Evolutionary conservation across 2,888 invertebrate species (phyloP), one percentile per base, ranked within the genome.

Genomic region (Drosophila limbata): DNA sequence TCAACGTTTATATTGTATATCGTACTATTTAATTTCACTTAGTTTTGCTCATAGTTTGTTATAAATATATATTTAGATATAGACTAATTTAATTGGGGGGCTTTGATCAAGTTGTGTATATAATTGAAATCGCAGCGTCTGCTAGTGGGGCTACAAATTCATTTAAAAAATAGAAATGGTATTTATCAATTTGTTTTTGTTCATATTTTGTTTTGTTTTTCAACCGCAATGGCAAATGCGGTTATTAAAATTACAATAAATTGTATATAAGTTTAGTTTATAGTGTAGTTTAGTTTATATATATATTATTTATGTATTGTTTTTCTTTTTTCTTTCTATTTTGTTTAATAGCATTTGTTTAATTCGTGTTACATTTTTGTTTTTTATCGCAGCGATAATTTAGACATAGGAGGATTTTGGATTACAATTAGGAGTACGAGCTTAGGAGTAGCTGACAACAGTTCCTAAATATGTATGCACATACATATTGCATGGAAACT

Each of bases 381-480:
- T 63, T 83, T 83, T 83, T 85, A 83, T 83, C 83, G 83, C 83
- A 85, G 78, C 81, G 83, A 83, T 85, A 83, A 83, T 77, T 73
- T 70, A 69, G 55, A 45, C 55, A 33, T 72, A 56, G 37, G 15
- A 28, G 21, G 48, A 13, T 33, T 53, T 42, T 42, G 42, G 35
- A 33, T 37, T 57, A 19, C n/a, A 60, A 60, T 42, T 60, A 33
- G 39, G 45, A 21, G 44, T 44, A 21, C 60, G 74, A 21, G 21
- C 67, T 40, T 50, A 31, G 31, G 37, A 15, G 44, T 44, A 19
- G 62, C 73, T 57, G 50, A 67, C 39, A 55, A 45, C 45, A 53
- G 48, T 60, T 57, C 40, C 50, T 63, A 55, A 59, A 61, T 65
- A 73, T 74, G 61, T 65, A 73, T 73, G 61, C 63, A 69, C 17